These are phyloP conservation scores for Cantharis rufa DNA, from an alignment of 2,888 invertebrate species.

Conservation along the genomic window DNA sequence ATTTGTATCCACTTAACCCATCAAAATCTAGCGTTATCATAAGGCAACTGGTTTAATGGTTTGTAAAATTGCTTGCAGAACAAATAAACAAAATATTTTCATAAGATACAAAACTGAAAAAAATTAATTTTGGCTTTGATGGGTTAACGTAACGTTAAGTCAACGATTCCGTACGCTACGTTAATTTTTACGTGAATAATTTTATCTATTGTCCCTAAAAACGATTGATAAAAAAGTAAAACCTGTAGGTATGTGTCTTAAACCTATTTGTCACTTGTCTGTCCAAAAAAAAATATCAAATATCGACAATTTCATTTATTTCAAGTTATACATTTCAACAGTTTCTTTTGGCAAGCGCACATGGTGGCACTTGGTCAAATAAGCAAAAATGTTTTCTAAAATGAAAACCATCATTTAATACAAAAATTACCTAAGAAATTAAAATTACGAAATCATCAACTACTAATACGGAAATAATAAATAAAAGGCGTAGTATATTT, in stretches of 20 bases:
- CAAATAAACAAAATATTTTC: too few species aligned
- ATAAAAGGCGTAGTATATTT: neutral
- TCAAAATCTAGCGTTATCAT: too few species aligned
- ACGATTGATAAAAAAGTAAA: neutral
- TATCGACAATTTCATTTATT: neutral
- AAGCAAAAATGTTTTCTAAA: neutral
- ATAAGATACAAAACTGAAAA: too few species aligned
- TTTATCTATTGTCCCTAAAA: too few species aligned
- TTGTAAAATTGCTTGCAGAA: too few species aligned
- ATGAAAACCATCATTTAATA: neutral
- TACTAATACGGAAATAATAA: neutral
- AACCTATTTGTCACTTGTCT: neutral
- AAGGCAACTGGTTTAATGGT: too few species aligned
- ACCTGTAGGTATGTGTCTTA: neutral
- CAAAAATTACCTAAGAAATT: neutral
- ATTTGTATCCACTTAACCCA: too few species aligned
- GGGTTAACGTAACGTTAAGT: too few species aligned
- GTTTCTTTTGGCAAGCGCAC: neutral
- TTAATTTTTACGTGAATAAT: too few species aligned
- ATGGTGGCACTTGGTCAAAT: neutral
- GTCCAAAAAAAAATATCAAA: neutral
- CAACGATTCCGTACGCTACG: too few species aligned
- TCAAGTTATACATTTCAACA: neutral
- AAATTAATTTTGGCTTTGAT: too few species aligned
- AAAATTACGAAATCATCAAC: neutral